Evolutionary conservation across 2,888 invertebrate species (phyloP), one percentile per base, ranked within the genome.

Genomic region (Epirrhoe tristata): DNA sequence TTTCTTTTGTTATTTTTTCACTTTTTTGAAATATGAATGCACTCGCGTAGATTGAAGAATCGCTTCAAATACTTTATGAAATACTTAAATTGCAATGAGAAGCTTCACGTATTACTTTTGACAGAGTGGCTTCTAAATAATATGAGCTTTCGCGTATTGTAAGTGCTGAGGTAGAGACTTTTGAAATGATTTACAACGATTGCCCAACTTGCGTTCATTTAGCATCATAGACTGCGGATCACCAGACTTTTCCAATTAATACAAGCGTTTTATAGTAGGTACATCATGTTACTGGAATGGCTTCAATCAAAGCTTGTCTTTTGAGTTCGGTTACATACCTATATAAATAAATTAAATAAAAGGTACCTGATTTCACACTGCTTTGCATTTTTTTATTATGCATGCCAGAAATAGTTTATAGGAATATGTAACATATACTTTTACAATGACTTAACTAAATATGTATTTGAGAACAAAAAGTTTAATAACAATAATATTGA

Each of bases 321-420:
- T 89, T 89, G 76, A 89, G 82, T 90, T 92, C 83, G 80, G 81
- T 86, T 85, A 81, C 76, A 74, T 81, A 24, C 24, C 24, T 24
- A 70, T 77, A 74, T 68, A 16, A 64, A 68, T 77, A 66, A 76
- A 83, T 78, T 73, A 77, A 85, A 83, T 74, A 75, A 81, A 85
- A 83, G 84, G 77, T 84, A 69, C 60, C 68, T 68, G 82, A 85
- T 72, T 83, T 82, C 85, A 87, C 91, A 93, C 91, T 84, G 93
- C 93, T 93, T 93, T 89, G 93, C 93, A 91, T 91, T 91, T 87
- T 62, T 92, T 87, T 88, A 89, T 86, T 90, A 86, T 93, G 93
- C 93, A 93, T 93, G 93, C 87, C 83, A 88, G 88, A 84, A 91
- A 84, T 92, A 92, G 91, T 77, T 84, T 78, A 85, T 90, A 91